These are phyloP conservation scores for Antitype chi DNA, from an alignment of 2,888 invertebrate genomes.

Conservation along the genomic window DNA sequence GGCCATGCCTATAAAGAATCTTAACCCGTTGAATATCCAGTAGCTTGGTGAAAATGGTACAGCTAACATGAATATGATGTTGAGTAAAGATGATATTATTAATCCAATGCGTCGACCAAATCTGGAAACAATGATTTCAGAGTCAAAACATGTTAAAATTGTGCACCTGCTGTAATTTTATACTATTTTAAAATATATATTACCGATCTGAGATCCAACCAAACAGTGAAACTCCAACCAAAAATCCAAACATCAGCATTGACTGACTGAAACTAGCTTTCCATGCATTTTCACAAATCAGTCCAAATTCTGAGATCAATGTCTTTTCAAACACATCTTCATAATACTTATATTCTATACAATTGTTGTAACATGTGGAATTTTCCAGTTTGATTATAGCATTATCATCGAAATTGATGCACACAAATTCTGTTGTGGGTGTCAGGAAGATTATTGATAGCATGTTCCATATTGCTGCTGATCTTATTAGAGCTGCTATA, in stretches of 20 bases:
- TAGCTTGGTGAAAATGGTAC: constrained; percentile 92
- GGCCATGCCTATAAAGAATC: constrained; percentile 93
- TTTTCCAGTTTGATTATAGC: constrained; percentile 58
- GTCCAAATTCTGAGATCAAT: constrained; percentile 75
- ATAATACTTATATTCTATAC: constrained; percentile 72
- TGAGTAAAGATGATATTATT: constrained; percentile 92
- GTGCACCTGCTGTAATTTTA: accelerated
- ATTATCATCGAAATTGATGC: constrained; percentile 68
- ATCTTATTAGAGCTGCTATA: constrained; percentile 71
- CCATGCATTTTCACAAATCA: constrained; percentile 79
- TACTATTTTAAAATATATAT: not conserved
- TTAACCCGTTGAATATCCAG: constrained; percentile 89
- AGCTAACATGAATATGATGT: constrained; percentile 91
- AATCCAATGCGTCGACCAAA: constrained; percentile 90
- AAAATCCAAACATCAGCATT: constrained; percentile 77
- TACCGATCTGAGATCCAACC: constrained; percentile 83
- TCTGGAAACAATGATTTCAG: constrained; percentile 61
- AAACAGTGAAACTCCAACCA: constrained; percentile 75
- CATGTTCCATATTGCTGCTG: constrained; percentile 75
- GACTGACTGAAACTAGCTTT: constrained; percentile 77
- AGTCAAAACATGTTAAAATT: not conserved
- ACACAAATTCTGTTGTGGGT: constrained; percentile 72
- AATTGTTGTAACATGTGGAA: constrained; percentile 76
- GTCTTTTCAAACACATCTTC: constrained; percentile 73
- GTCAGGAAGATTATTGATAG: constrained; percentile 76